Evolutionary conservation across 2,888 invertebrate species (phyloP), one percentile per base, ranked within the genome.

Genomic region (Teleogryllus oceanicus): DNA sequence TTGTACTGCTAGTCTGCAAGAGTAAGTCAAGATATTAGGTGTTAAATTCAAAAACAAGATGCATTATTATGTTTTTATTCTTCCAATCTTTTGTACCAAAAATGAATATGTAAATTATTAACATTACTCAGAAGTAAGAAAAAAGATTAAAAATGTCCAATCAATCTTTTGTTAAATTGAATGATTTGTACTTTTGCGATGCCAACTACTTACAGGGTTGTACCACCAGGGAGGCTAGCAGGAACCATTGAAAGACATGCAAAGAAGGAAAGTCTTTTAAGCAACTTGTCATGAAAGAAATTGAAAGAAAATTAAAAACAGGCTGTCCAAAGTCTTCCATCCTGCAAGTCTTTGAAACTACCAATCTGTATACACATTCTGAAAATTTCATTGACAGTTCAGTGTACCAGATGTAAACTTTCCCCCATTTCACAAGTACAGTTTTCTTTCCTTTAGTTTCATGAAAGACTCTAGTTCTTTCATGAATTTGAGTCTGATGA

Each of bases 161-260:
- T 62, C 13, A n/a, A 37, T 18, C 12, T 62, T 62, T 62, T 62
- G 62, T n/a, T 62, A 8, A 62, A 62, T 5, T 62, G 62, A 62
- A 62, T 18, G 8, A 62, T 62, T 62, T 62, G 16, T 5, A 62
- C 62, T 62, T 37, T 37, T 37, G 37, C 0, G 37, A 75, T 3
- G 49, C 13, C 49, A 24, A 10, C n/a, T 91, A 94, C 95, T 95
- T 90, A 96, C 96, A 87, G 95, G 95, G 87, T 94, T 94, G 88
- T 96, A 96, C 96, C 95, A 96, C 95, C 95, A 96, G 85, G 94
- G 92, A 87, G 96, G 96, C 96, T 96, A 87, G 85, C 84, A 82
- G 74, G 78, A 80, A 81, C 81, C 79, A 82, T 62, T 77, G 81
- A 79, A 78, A 84, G 81, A 82, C 85, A 84, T 86, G 83, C 84